Conservation (phyloP, 2,113 vertebrate genomes). For the Vulpes ferrilata region DNA sequence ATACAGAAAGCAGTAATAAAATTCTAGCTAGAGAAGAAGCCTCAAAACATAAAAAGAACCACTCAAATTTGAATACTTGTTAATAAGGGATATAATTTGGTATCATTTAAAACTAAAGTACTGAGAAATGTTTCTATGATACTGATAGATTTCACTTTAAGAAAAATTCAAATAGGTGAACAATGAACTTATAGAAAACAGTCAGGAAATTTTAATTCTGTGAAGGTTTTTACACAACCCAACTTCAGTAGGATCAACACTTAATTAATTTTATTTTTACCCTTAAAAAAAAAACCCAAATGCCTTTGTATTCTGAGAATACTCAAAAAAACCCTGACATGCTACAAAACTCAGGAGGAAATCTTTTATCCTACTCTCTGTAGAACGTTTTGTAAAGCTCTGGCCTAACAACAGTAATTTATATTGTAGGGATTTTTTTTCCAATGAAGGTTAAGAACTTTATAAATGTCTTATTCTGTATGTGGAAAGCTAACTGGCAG, state of each 20-base stretch:
- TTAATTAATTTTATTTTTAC: constrained; percentile 55
- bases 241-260: constrained; percentile 19
- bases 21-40: constrained; percentile 42
- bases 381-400: constrained; percentile 51
- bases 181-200: constrained; percentile 9
- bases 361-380: constrained; percentile 46
- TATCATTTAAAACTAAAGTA: constrained; percentile 51
- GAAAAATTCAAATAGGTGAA: constrained; percentile 51
- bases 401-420: constrained; percentile 60
- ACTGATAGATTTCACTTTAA: constrained; percentile 35
- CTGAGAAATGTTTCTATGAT: neutral
- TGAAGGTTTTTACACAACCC: constrained; percentile 34
- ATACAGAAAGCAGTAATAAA: constrained; percentile 58
- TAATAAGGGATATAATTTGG: neutral
- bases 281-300: constrained; percentile 53
- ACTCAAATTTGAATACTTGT: neutral
- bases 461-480: constrained; percentile 59
- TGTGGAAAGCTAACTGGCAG: constrained; percentile 52
- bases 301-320: constrained; percentile 62
- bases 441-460: constrained; percentile 62
- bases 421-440: constrained; percentile 37
- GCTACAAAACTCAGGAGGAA: constrained; percentile 58
- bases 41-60: constrained; percentile 6
- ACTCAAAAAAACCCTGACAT: neutral
- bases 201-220: constrained; percentile 9